Evolutionary conservation across 1,140 invertebrate species (phyloP).

Genomic region (Paralvinella palmiformis): DNA sequence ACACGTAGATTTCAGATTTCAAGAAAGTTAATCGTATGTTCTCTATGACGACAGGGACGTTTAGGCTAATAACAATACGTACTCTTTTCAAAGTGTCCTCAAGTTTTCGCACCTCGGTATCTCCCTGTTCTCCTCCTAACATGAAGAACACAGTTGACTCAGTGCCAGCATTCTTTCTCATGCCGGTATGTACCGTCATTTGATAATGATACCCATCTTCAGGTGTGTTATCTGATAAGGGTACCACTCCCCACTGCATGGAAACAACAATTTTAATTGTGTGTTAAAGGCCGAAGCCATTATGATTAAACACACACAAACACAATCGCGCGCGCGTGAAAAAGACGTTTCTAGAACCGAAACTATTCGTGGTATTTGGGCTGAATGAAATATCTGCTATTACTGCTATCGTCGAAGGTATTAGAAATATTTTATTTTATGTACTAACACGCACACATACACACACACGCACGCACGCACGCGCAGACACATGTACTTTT

Average conservation of each 20-base stretch:
- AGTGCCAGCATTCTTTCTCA: not conserved
- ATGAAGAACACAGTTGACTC: slow-evolving; percentile 1
- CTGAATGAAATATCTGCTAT: too few relatives aligned
- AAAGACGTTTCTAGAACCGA: too few relatives aligned
- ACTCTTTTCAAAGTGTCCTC: not conserved
- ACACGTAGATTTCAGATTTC: slow-evolving; percentile 13
- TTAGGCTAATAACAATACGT: not conserved
- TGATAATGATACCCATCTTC: not conserved
- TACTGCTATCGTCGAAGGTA: too few relatives aligned
- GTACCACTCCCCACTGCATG: not conserved
- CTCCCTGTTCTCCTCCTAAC: not conserved
- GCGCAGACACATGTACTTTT: too few relatives aligned
- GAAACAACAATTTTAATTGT: too few relatives aligned
- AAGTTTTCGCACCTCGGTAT: not conserved
- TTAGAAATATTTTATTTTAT: too few relatives aligned
- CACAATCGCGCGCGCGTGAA: too few relatives aligned
- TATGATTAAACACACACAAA: too few relatives aligned
- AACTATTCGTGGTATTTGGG: too few relatives aligned
- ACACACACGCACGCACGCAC: too few relatives aligned
- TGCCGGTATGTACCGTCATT: not conserved
- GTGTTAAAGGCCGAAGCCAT: too few relatives aligned
- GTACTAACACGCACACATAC: too few relatives aligned
- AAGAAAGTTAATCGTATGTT: slow-evolving; percentile 2
- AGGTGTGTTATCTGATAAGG: not conserved
- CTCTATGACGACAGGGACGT: slow-evolving; percentile 4